phyloP scores from a whole-genome alignment of 2,797 vertebrate species.

The Manis javanica region DNA sequence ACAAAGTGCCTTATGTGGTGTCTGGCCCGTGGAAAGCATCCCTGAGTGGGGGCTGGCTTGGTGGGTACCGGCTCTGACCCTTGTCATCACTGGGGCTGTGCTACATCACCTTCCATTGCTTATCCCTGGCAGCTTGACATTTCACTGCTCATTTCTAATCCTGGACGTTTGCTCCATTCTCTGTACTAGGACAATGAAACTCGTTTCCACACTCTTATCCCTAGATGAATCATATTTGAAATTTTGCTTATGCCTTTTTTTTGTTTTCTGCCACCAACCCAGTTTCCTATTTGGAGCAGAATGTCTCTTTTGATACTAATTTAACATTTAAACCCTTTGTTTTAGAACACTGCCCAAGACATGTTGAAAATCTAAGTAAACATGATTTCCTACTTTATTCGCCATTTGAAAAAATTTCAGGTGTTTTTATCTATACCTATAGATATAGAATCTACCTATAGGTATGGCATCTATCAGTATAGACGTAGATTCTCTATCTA shows the following conservation, averaged over 20 bases:
- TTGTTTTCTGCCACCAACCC: constrained; percentile 43
- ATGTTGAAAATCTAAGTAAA: not conserved
- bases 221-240: constrained; percentile 12
- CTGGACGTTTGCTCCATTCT: constrained; percentile 18
- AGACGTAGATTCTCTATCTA: not conserved
- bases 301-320: constrained; percentile 25
- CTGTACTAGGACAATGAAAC: constrained; percentile 27
- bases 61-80: not conserved
- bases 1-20: accelerated
- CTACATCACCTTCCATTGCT: not conserved
- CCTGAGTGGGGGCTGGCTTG: not conserved
- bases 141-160: constrained; percentile 22
- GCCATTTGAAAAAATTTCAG: not conserved
- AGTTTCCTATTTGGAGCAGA: constrained; percentile 60
- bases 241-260: constrained; percentile 53
- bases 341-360: constrained; percentile 2
- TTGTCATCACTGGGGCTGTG: not conserved
- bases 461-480: not conserved
- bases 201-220: constrained; percentile 50
- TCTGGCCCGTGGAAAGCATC: not conserved
- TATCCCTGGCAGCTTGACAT: not conserved
- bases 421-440: not conserved
- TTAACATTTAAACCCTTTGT: constrained; percentile 52
- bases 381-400: not conserved
- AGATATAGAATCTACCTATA: not conserved